Evolutionary conservation across 2,888 invertebrate species (phyloP).

Genomic region (Cyaniris semiargus): DNA sequence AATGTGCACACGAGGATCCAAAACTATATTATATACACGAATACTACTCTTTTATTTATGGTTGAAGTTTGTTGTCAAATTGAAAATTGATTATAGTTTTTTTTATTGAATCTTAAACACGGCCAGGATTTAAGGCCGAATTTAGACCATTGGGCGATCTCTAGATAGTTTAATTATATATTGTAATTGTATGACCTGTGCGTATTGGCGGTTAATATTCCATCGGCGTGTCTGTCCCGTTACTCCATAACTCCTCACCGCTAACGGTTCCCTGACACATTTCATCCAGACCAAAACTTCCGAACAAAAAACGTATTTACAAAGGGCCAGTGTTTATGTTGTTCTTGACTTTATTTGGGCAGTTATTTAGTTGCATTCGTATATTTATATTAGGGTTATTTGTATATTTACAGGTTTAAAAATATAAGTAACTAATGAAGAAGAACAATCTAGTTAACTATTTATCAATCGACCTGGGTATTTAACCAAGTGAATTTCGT

Average conservation of each 20-base stretch:
- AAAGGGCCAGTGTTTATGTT: background rate
- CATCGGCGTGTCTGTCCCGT: background rate
- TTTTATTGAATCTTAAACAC: too few relatives aligned
- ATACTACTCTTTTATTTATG: too few relatives aligned
- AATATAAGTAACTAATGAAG: too few relatives aligned
- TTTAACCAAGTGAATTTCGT: background rate
- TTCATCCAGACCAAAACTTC: slow-evolving; percentile 17
- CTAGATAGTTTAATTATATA: background rate
- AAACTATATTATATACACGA: too few relatives aligned
- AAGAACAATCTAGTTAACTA: background rate
- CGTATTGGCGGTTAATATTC: background rate
- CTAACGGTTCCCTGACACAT: slow-evolving; percentile 10
- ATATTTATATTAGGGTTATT: too few relatives aligned
- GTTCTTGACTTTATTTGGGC: background rate
- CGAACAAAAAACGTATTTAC: background rate
- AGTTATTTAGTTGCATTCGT: background rate
- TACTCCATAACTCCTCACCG: background rate
- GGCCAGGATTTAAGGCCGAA: too few relatives aligned
- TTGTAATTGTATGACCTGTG: background rate
- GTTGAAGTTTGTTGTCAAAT: too few relatives aligned
- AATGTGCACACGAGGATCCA: too few relatives aligned
- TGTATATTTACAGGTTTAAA: too few relatives aligned
- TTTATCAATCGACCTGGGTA: background rate
- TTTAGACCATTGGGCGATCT: too few relatives aligned
- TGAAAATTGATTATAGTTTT: too few relatives aligned